phyloP scores from a whole-genome alignment of 2,113 vertebrate species.

The Galemys pyrenaicus region DNA sequence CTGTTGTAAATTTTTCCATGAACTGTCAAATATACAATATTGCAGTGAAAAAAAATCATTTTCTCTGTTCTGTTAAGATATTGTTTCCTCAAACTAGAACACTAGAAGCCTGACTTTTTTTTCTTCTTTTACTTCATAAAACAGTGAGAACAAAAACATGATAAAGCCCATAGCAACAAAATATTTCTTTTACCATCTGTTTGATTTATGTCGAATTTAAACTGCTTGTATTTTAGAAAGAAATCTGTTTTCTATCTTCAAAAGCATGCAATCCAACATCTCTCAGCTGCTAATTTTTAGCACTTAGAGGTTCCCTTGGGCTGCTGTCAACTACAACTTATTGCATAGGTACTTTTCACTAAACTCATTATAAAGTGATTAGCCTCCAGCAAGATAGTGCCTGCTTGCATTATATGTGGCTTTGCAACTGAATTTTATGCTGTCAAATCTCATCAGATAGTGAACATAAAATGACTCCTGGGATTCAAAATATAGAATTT shows the following conservation, averaged over 20 bases:
- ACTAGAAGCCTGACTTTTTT: slow-evolving; percentile 55
- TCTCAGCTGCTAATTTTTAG: slow-evolving; percentile 83
- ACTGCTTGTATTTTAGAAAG: slow-evolving; percentile 77
- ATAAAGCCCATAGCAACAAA: slow-evolving; percentile 79
- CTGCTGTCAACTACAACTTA: slow-evolving; percentile 85
- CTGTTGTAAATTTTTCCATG: slow-evolving; percentile 33
- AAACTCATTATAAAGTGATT: slow-evolving; percentile 87
- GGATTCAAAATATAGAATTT: slow-evolving; percentile 51
- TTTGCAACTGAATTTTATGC: slow-evolving; percentile 73
- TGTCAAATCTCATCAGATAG: slow-evolving; percentile 76
- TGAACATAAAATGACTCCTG: slow-evolving; percentile 12
- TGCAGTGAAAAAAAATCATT: slow-evolving; percentile 31
- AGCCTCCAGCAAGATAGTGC: slow-evolving; percentile 81
- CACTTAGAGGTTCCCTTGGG: slow-evolving; percentile 83
- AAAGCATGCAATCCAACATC: slow-evolving; percentile 78
- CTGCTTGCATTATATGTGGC: slow-evolving; percentile 62
- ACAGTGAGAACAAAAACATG: slow-evolving; percentile 72
- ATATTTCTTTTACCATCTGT: slow-evolving; percentile 75
- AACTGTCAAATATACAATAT: slow-evolving; percentile 54
- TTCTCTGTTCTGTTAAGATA: slow-evolving; percentile 50
- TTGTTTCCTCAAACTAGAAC: slow-evolving; percentile 59
- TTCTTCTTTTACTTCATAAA: slow-evolving; percentile 65
- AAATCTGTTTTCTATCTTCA: slow-evolving; percentile 76
- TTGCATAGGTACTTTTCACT: slow-evolving; percentile 84
- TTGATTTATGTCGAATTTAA: slow-evolving; percentile 83